phyloP scores from a whole-genome alignment of 2,888 invertebrate species.

The Autographa gamma region DNA sequence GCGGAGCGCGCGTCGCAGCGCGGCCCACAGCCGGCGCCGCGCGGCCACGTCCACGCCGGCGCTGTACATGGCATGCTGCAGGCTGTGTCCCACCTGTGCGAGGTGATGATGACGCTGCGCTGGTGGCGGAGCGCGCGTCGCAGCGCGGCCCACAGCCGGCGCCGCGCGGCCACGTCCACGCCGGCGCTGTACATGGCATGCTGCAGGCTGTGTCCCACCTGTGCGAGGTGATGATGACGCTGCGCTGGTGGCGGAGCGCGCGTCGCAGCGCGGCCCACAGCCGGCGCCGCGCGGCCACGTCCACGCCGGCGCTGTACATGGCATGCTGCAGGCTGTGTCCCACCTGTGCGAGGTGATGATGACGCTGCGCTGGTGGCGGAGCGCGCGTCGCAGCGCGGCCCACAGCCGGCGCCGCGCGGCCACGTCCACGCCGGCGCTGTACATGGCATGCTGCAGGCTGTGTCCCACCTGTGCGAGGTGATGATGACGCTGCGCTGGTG shows the following conservation, averaged over 20 bases:
- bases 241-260: too few species aligned
- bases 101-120: too few species aligned
- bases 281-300: too few species aligned
- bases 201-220: conserved; percentile 18
- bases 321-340: neutral
- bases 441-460: conserved; percentile 65
- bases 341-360: conserved; percentile 79
- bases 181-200: neutral
- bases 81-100: too few species aligned
- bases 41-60: too few species aligned
- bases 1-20: too few species aligned
- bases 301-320: neutral
- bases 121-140: too few species aligned
- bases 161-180: too few species aligned
- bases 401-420: conserved; percentile 91
- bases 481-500: conserved; percentile 89
- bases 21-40: too few species aligned
- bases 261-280: too few species aligned
- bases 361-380: conserved; percentile 85
- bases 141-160: too few species aligned
- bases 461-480: conserved; percentile 41
- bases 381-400: conserved; percentile 88
- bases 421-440: conserved; percentile 92
- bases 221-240: conserved; percentile 67
- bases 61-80: too few species aligned